Conservation (phyloP, 1,140 invertebrate species). For the Ruditapes philippinarum region DNA sequence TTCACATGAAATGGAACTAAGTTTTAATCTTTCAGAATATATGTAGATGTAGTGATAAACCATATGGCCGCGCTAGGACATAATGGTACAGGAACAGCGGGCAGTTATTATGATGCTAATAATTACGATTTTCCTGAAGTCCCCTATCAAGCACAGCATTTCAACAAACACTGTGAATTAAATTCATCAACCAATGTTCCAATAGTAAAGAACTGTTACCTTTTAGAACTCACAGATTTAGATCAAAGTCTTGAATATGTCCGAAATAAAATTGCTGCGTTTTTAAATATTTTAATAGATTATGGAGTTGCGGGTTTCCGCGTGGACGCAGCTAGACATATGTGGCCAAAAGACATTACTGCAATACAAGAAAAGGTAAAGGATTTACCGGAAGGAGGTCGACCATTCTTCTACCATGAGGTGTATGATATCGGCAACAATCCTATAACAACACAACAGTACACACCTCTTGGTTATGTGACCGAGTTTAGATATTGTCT, state of each 20-base stretch:
- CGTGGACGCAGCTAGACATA: constrained; percentile 83
- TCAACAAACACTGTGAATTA: constrained; percentile 83
- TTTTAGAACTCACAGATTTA: constrained; percentile 92
- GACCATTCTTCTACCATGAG: constrained; percentile 89
- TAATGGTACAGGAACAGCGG: constrained; percentile 82
- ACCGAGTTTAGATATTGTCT: constrained; percentile 91
- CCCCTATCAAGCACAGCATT: constrained; percentile 85
- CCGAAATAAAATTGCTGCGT: constrained; percentile 90
- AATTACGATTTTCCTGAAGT: constrained; percentile 87
- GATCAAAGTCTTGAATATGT: constrained; percentile 91
- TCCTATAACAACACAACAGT: constrained; percentile 88
- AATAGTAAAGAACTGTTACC: constrained; percentile 90
- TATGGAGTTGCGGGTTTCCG: constrained; percentile 92
- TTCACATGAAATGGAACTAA: too few relatives aligned
- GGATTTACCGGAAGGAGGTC: constrained; percentile 87
- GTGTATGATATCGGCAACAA: constrained; percentile 93
- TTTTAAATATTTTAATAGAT: constrained; percentile 89
- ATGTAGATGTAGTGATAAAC: constrained; percentile 95
- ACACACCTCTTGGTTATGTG: constrained; percentile 89
- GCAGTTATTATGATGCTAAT: constrained; percentile 84
- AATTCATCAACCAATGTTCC: constrained; percentile 84
- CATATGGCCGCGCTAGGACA: constrained; percentile 92
- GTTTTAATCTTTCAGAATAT: constrained; percentile 92
- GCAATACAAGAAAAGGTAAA: too few relatives aligned
- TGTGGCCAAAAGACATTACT: constrained; percentile 84